Evolutionary conservation across 2,797 vertebrate genomes (phyloP).

Genomic region (Sparidentex hasta): DNA sequence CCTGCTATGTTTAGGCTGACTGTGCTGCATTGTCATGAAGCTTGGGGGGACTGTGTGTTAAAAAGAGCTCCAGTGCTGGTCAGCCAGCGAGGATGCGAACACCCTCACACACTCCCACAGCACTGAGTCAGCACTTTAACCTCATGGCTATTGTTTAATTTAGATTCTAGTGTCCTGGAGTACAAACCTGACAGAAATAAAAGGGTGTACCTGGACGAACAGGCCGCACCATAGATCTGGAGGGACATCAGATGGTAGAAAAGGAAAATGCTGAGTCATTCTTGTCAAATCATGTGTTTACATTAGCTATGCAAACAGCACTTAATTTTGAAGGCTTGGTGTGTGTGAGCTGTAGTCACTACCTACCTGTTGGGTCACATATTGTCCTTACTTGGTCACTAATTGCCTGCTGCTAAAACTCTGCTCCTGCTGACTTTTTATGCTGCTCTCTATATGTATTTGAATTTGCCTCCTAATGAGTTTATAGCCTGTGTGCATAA

Average conservation of each 20-base stretch:
- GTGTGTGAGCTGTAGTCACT: constrained; percentile 55
- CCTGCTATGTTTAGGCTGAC: not conserved
- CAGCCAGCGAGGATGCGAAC: constrained; percentile 1
- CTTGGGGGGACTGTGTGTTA: not conserved
- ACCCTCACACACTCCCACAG: constrained; percentile 3
- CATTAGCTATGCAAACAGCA: not conserved
- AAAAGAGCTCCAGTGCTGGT: constrained; percentile 16
- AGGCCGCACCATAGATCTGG: not conserved
- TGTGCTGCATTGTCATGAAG: constrained; percentile 10
- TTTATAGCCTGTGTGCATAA: not conserved
- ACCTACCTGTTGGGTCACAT: constrained; percentile 56
- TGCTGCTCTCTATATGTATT: constrained; percentile 15
- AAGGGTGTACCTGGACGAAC: constrained; percentile 10
- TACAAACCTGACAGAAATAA: constrained; percentile 1
- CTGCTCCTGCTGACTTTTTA: constrained; percentile 20
- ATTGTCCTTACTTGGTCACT: constrained; percentile 56
- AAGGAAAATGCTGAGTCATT: constrained; percentile 15
- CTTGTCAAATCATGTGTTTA: not conserved
- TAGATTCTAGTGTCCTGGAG: not conserved
- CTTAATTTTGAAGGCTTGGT: constrained; percentile 11
- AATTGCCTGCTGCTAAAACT: constrained; percentile 33
- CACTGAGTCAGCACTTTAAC: constrained; percentile 42
- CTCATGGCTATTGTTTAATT: constrained; percentile 12
- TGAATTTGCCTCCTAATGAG: constrained; percentile 5
- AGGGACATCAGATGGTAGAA: constrained; percentile 6